Percentiles rank a stretch among this genome's conserved stretches.
Conservation (phyloP, 2,797 vertebrate genomes). For the Phoebastria nigripes region DNA sequence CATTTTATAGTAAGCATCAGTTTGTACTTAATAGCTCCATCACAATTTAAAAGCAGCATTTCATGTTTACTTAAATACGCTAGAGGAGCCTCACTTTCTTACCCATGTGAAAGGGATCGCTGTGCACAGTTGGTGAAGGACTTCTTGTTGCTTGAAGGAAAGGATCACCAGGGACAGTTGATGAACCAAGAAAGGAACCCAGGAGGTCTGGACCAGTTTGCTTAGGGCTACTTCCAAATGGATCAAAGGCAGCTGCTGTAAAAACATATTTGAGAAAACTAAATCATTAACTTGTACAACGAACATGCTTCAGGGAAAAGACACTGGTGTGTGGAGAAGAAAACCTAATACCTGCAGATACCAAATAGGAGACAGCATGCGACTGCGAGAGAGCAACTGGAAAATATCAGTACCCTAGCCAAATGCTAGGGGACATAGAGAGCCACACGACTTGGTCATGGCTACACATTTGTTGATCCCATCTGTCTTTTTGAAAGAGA, state of each 20-base stretch:
- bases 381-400: neutral
- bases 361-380: neutral
- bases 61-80: neutral
- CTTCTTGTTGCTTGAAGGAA: slow-evolving; percentile 91
- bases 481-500: neutral
- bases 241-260: slow-evolving; percentile 82
- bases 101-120: slow-evolving; percentile 80
- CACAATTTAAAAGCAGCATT: neutral
- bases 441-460: neutral
- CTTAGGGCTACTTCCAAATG: slow-evolving; percentile 85
- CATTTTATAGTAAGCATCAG: neutral
- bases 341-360: neutral
- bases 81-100: slow-evolving; percentile 65
- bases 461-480: neutral
- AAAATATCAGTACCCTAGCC: neutral
- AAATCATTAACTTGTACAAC: neutral
- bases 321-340: neutral
- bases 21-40: neutral
- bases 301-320: neutral
- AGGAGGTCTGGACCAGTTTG: slow-evolving; percentile 89
- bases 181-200: slow-evolving; percentile 87
- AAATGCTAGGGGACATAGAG: neutral
- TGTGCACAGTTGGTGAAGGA: slow-evolving; percentile 88
- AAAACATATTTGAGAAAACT: neutral
- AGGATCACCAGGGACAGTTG: slow-evolving; percentile 83